phyloP scores from a whole-genome alignment of 2,888 invertebrate species.

The Agrotis segetum region DNA sequence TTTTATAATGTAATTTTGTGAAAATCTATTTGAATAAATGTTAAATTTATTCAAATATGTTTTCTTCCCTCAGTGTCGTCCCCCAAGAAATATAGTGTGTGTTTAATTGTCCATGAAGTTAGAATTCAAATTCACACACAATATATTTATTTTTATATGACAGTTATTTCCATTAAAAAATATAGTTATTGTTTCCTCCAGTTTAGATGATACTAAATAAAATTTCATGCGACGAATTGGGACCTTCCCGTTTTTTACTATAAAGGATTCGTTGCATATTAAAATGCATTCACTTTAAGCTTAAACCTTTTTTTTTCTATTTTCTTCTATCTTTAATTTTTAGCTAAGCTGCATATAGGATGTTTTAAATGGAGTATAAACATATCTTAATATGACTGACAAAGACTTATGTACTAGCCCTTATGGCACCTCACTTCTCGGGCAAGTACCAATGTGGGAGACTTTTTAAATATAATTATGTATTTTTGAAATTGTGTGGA shows the following conservation, averaged over 20 bases:
- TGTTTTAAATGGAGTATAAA: no score
- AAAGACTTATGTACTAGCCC: no score
- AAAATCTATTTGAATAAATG: no score
- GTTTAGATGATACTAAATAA: constrained; percentile 6
- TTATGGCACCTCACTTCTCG: no score
- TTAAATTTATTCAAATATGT: constrained; percentile 14
- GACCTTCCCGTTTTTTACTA: no score
- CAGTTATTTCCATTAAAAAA: constrained; percentile 16
- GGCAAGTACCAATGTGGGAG: no score
- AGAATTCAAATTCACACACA: constrained; percentile 37
- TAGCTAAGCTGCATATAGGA: no score
- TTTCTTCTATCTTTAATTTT: no score
- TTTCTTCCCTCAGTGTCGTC: not conserved
- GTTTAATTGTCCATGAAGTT: constrained; percentile 46
- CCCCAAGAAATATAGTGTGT: constrained; percentile 8
- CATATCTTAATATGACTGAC: no score
- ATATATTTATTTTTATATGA: constrained; percentile 17
- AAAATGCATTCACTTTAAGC: not conserved
- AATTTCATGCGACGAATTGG: not conserved
- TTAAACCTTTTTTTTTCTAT: not conserved
- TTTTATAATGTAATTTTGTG: not conserved
- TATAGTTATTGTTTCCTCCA: constrained; percentile 35
- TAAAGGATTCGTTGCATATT: not conserved
- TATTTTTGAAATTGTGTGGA: no score
- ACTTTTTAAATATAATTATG: no score